phyloP scores from a whole-genome alignment of 2,797 vertebrate species.

The Enteromius trimaculatus region DNA sequence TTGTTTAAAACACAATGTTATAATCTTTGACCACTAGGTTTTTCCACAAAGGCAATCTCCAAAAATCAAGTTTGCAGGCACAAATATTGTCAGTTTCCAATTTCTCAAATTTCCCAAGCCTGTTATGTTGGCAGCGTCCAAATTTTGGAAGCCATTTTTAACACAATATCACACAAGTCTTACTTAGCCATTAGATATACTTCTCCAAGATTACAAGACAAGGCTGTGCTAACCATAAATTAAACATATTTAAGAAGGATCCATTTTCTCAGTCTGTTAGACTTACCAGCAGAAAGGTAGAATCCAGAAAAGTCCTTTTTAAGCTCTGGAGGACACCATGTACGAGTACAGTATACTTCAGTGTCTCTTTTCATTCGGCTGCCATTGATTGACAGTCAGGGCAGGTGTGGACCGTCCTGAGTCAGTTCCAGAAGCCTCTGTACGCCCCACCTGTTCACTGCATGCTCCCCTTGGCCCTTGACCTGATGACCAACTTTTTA shows the following conservation, averaged over 20 bases:
- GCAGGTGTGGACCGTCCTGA: slow-evolving; percentile 77
- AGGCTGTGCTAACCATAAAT: background rate
- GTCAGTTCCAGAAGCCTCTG: slow-evolving; percentile 63
- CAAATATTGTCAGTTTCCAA: background rate
- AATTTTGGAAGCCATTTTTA: background rate
- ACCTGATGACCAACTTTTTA: slow-evolving; percentile 84
- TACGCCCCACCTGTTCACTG: slow-evolving; percentile 78
- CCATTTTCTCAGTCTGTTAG: slow-evolving; percentile 4
- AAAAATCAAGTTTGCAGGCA: background rate
- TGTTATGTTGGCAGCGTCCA: background rate
- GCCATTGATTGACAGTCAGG: slow-evolving; percentile 78
- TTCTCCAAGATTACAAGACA: background rate
- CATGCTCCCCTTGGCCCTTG: slow-evolving; percentile 73
- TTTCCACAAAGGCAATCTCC: background rate
- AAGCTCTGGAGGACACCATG: background rate
- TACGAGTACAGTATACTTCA: slow-evolving; percentile 25
- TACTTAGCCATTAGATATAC: background rate
- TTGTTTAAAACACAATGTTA: background rate
- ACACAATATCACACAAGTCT: background rate
- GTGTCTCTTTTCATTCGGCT: slow-evolving; percentile 14
- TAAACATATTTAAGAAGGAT: background rate
- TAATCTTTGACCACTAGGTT: background rate
- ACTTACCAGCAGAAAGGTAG: background rate
- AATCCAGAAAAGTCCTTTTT: slow-evolving; percentile 13
- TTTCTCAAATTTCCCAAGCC: background rate